Evolutionary conservation across 2,888 invertebrate genomes (phyloP).

Genomic region (Caenorhabditis sp.): DNA sequence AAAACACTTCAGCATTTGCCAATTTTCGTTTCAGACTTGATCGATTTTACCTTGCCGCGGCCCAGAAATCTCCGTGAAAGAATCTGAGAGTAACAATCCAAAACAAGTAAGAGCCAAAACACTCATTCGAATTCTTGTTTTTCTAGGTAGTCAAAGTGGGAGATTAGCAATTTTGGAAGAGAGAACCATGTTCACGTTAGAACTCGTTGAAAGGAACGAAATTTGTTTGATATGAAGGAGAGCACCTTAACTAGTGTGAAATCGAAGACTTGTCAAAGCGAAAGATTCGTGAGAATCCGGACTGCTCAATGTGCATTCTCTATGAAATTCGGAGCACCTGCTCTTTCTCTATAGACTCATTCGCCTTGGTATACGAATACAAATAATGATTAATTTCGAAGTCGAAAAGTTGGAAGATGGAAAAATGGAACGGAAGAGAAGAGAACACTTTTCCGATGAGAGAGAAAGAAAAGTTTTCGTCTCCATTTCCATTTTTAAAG

Average conservation of each 20-base stretch:
- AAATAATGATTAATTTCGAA: neutral
- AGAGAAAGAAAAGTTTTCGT: conserved; percentile 4
- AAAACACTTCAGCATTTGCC: too few relatives aligned
- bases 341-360: neutral
- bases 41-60: too few relatives aligned
- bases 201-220: too few relatives aligned
- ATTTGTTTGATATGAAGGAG: too few relatives aligned
- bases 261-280: too few relatives aligned
- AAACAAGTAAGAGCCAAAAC: neutral
- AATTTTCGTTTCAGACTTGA: too few relatives aligned
- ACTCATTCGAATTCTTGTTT: conserved; percentile 5
- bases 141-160: neutral
- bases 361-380: neutral
- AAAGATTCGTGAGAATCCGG: too few relatives aligned
- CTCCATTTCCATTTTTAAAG: conserved; percentile 36
- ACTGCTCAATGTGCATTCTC: too few relatives aligned
- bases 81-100: neutral
- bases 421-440: neutral
- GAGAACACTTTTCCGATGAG: conserved; percentile 20
- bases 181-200: neutral
- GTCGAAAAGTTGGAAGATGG: neutral
- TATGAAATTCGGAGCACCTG: conserved; percentile 4
- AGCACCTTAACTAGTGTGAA: too few relatives aligned
- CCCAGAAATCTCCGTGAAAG: neutral
- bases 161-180: neutral